Percentiles rank a stretch among this genome's conserved stretches.
These are phyloP conservation scores for Drosophila melanosoma DNA, from an alignment of 2,888 invertebrate species.

Conservation along the genomic window DNA sequence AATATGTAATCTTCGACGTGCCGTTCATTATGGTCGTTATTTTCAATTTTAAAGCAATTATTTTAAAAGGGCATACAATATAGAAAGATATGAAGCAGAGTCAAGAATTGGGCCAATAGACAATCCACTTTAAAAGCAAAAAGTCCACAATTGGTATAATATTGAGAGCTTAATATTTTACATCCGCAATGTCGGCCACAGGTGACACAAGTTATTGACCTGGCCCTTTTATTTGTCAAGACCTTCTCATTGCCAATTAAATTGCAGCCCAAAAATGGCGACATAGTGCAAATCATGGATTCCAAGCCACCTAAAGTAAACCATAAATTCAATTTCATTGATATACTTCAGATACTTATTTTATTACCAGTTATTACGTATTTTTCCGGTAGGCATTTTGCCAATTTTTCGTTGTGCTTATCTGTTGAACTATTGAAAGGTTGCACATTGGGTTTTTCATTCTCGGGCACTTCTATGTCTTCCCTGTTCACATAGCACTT, in stretches of 20 bases:
- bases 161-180: not conserved
- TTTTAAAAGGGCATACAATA: not conserved
- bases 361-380: not conserved
- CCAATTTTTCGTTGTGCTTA: not conserved
- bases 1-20: no score
- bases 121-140: not conserved
- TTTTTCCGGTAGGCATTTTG: not conserved
- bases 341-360: not conserved
- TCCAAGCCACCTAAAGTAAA: not conserved
- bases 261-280: conserved; percentile 4
- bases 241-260: not conserved
- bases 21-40: not conserved
- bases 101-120: not conserved
- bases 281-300: conserved; percentile 10
- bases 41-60: not conserved
- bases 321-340: not conserved
- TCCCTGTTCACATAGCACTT: not conserved
- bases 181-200: conserved; percentile 4
- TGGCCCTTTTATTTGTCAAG: not conserved
- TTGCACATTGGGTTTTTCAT: not conserved
- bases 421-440: fast-evolving
- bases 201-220: not conserved
- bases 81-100: not conserved
- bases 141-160: not conserved
- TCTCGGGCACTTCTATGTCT: not conserved